phyloP scores from a whole-genome alignment of 2,888 invertebrate genomes.

The Andrena chrysosceles region DNA sequence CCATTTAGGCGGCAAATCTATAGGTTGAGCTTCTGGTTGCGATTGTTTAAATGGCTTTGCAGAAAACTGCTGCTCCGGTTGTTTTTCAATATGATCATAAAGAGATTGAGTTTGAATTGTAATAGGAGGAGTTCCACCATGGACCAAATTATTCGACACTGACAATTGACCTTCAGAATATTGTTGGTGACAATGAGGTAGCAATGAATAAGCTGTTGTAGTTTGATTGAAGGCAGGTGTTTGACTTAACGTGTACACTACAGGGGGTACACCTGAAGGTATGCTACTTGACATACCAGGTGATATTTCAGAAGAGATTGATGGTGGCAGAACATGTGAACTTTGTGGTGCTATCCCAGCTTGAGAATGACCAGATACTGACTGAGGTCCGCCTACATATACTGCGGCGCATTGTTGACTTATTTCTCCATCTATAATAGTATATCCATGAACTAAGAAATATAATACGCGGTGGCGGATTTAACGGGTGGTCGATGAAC shows the following conservation, averaged over 20 bases:
- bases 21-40: slow-evolving; percentile 77
- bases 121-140: slow-evolving; percentile 74
- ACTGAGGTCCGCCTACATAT: slow-evolving; percentile 72
- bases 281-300: slow-evolving; percentile 66
- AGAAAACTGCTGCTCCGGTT: slow-evolving; percentile 68
- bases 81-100: slow-evolving; percentile 66
- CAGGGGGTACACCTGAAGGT: slow-evolving; percentile 68
- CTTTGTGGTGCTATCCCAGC: slow-evolving; percentile 60
- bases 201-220: slow-evolving; percentile 67
- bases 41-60: slow-evolving; percentile 58
- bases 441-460: neutral
- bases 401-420: slow-evolving; percentile 77
- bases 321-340: slow-evolving; percentile 70
- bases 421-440: slow-evolving; percentile 72
- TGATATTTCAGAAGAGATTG: slow-evolving; percentile 71
- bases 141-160: slow-evolving; percentile 72
- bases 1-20: slow-evolving; percentile 94
- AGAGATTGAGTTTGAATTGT: slow-evolving; percentile 67
- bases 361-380: slow-evolving; percentile 62
- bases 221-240: slow-evolving; percentile 70
- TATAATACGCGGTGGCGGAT: neutral
- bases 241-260: slow-evolving; percentile 73
- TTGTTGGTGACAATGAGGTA: slow-evolving; percentile 70
- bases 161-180: slow-evolving; percentile 70
- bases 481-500: too few relatives aligned